Conservation (phyloP, 2,797 vertebrate species). For the Hydrolagus colliei region DNA sequence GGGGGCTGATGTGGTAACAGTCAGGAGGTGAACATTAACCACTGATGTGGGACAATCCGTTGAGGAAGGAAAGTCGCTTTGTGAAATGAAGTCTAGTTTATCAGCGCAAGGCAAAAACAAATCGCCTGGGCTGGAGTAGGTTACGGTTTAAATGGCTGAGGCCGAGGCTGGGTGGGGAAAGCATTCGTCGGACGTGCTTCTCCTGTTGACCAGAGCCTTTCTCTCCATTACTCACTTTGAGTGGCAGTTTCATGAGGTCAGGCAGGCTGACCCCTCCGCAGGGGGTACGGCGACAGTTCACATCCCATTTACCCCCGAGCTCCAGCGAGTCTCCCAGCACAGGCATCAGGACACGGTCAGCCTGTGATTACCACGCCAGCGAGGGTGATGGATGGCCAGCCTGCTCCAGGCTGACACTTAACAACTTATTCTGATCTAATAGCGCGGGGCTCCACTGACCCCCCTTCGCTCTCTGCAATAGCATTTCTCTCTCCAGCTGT, state of each 20-base stretch:
- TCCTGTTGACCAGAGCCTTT: background rate
- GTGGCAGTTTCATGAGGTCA: conserved; percentile 92
- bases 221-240: conserved; percentile 83
- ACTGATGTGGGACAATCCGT: too few species aligned
- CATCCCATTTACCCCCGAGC: conserved; percentile 81
- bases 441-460: conserved; percentile 16
- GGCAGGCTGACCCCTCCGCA: conserved; percentile 73
- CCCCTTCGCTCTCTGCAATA: conserved; percentile 12
- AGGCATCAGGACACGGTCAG: conserved; percentile 51
- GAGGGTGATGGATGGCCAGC: conserved; percentile 76
- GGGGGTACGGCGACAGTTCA: conserved; percentile 67
- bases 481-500: conserved; percentile 24
- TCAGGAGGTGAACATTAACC: too few species aligned
- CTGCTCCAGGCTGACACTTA: conserved; percentile 33
- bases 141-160: conserved; percentile 13
- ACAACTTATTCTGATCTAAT: conserved; percentile 20
- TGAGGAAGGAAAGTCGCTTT: background rate
- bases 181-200: background rate
- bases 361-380: conserved; percentile 57
- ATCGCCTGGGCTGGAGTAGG: background rate
- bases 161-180: background rate
- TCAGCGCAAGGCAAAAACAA: background rate
- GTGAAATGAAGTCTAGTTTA: background rate
- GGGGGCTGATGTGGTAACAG: too few species aligned
- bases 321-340: conserved; percentile 67